Evolutionary conservation across 2,113 vertebrate species (phyloP).

Genomic region (Lathamus discolor): DNA sequence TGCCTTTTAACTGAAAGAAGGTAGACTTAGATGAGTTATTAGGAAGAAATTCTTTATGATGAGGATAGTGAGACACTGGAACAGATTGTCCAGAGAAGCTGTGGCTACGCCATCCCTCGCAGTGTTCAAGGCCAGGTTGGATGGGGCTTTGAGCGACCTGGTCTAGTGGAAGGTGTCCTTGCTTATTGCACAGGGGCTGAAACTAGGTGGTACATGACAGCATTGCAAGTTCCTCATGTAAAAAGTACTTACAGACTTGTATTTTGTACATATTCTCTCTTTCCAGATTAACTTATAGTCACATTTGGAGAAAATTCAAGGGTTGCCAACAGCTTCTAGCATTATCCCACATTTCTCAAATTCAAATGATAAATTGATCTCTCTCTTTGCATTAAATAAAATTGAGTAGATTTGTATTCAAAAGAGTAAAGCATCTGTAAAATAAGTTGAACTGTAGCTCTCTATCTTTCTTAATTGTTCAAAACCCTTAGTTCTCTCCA

Average conservation of each 20-base stretch:
- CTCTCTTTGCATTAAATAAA: conserved; percentile 11
- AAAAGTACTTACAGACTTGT: background rate
- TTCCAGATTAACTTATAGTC: background rate
- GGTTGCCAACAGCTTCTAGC: background rate
- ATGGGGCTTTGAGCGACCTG: background rate
- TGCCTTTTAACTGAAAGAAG: background rate
- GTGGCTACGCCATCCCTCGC: too few relatives aligned
- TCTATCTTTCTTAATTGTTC: background rate
- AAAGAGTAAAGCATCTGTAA: background rate
- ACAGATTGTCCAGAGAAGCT: background rate
- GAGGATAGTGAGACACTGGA: background rate
- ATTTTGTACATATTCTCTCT: background rate
- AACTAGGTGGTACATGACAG: background rate
- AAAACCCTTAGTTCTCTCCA: background rate
- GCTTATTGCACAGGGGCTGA: background rate
- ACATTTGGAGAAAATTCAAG: conserved; percentile 3
- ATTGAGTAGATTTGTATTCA: background rate
- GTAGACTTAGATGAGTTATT: background rate
- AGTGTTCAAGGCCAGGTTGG: background rate
- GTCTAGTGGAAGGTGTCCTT: background rate
- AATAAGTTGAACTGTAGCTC: background rate
- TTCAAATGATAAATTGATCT: background rate
- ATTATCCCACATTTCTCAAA: background rate
- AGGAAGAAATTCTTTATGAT: background rate
- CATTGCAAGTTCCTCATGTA: background rate